Percentiles rank a stretch among this genome's conserved stretches.
phyloP scores from a whole-genome alignment of 2,113 vertebrate species.

The Triplophysa tibetana region DNA sequence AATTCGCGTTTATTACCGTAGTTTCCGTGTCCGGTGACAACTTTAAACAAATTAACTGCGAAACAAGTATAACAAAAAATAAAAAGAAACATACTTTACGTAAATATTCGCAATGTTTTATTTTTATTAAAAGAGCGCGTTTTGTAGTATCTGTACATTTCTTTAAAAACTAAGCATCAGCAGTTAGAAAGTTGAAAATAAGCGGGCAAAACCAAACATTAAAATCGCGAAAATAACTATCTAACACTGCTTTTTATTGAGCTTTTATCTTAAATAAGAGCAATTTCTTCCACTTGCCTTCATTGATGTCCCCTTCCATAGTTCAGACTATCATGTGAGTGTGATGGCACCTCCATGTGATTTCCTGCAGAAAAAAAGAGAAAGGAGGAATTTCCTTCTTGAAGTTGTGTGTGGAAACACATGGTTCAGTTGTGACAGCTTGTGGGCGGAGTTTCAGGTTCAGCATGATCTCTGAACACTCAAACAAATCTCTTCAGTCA shows the following conservation, averaged over 20 bases:
- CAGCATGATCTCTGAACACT: not conserved
- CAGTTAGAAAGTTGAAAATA: no score
- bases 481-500: not conserved
- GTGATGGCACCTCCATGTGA: constrained; percentile 77
- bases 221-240: not conserved
- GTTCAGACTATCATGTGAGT: constrained; percentile 77
- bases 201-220: no score
- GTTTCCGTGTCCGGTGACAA: not conserved
- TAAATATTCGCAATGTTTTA: not conserved
- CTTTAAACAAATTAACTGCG: not conserved
- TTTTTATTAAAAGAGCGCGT: not conserved
- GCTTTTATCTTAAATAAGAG: not conserved
- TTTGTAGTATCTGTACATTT: not conserved
- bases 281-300: constrained; percentile 68
- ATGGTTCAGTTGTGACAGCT: constrained; percentile 20
- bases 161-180: no score
- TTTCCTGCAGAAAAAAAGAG: constrained; percentile 71
- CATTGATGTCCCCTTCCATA: constrained; percentile 78
- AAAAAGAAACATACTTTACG: not conserved
- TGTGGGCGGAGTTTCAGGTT: constrained; percentile 35
- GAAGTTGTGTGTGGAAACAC: constrained; percentile 65
- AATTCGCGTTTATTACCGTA: not conserved
- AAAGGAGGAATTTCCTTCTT: constrained; percentile 64
- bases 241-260: not conserved
- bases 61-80: constrained; percentile 14